Base-by-base conservation (phyloP, 2,888 invertebrate genomes). In the Phymatocera aterrima region DNA sequence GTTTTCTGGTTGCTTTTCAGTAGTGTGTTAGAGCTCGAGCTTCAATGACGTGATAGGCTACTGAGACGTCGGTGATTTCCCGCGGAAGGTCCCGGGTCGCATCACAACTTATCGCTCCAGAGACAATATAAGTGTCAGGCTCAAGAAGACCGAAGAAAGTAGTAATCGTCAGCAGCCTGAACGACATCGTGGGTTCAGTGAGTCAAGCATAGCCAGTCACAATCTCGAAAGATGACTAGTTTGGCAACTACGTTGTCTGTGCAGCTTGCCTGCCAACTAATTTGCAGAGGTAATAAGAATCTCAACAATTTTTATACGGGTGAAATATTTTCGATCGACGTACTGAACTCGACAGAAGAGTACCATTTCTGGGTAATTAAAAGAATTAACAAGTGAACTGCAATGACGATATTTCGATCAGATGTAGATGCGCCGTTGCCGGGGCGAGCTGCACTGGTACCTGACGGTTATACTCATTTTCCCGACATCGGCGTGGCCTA, bases 221-320 rank as follows among this genome's bases (percentile, higher is more conserved):
- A 28, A 3, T 15, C 57, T 57, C 24, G 0, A 28, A 57, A 15
- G 15, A 64, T 64, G 64, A 37, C 18, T 57, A 64, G 3, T 12
- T 18, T 64, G 64, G 1, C 37, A 8, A 15, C 21, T 31, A 37
- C 68, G 1, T 68, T 68, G 21, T 15, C 68, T 24, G 10, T 68
- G 12, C 46, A 68, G 21, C n/a, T 68, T 24, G 68, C 46, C 68
- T 68, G 68, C 24, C 68, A 68, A 18, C 8, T 68, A 46, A 46
- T 68, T 1, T 21, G 43, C 28, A 2, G 15, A 24, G 24, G 24
- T 12, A 68, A 68, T 68, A 5, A 3, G 5, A 68, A 21, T 3
- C 15, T 3, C 28, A n/a, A 40, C 1, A 68, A 68, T 68, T 28
- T 46, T 15, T 15, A 12, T 15, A 2, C 12, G 1, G 24, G 68